Base-by-base conservation (phyloP, 2,888 invertebrate genomes). In the Drosophila paucipuncta region DNA sequence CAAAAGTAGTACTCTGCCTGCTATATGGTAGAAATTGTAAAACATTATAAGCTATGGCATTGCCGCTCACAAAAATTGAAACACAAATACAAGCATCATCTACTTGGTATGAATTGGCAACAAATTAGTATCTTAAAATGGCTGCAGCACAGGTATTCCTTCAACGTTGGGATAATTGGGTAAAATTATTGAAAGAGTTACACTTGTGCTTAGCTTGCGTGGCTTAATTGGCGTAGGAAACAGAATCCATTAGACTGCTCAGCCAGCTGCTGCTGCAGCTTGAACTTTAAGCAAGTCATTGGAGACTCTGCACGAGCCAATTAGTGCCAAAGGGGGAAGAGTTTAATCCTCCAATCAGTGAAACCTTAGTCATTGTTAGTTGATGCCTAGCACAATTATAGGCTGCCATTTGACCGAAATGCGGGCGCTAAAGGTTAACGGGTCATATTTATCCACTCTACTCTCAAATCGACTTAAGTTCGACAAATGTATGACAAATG, bases 231-330 rank as follows among this genome's bases (percentile, higher is more conserved):
- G 65, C 54, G 54, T 55, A 49, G 39, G 13, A 39, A 59, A 31
- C 49, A 60, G 31, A 59, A 39, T 6, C 43, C 28, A 58, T 68
- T 76, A 54, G 31, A 28, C 13, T 31, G 55, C 54, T 65, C 64
- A 67, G 70, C 62, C 73, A 73, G 78, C 71, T 79, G 71, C 54
- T 66, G 49, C 25, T 43, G 33, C 49, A 62, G 37, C 33, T 43
- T 35, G 30, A 82, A 77, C 61, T 85, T 88, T 62, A 66, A 52
- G 78, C 85, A 82, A 78, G 78, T 87, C 85, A 90, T 85, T 90
- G 74, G 76, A 69, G 82, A 70, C 74, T 67, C 62, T 41, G 74
- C 85, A 77, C 81, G 83, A 79, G 89, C 76, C 89, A 90, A 88
- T 85, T 88, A 90, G 80, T 58, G 52, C 57, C 65, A 33, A 53